Percentiles rank a stretch among this genome's conserved stretches.
Conservation (phyloP, 2,888 invertebrate species). For the Caradrina clavipalpis region DNA sequence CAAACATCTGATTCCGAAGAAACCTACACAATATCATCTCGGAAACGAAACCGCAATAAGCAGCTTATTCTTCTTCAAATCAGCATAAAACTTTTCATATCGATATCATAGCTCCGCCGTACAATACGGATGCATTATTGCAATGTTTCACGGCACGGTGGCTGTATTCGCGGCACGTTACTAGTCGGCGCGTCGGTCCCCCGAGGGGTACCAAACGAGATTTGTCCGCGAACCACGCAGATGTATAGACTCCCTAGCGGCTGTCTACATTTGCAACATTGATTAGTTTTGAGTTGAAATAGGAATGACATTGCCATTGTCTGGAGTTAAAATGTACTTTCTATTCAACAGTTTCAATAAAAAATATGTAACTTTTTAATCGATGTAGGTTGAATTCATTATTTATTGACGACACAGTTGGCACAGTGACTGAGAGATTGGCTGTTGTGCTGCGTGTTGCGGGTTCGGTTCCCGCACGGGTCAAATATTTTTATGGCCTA, state of each 20-base stretch:
- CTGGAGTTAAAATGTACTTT: background rate
- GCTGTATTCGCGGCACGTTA: conserved; percentile 68
- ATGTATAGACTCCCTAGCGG: conserved; percentile 59
- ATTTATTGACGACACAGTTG: too few species aligned
- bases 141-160: conserved; percentile 60
- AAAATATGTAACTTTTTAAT: too few species aligned
- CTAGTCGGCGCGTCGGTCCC: conserved; percentile 52
- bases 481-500: too few species aligned
- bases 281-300: conserved; percentile 51
- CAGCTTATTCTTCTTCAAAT: conserved; percentile 55
- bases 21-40: conserved; percentile 19
- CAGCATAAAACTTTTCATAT: conserved; percentile 60
- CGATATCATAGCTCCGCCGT: conserved; percentile 49
- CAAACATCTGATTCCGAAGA: conserved; percentile 16
- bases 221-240: conserved; percentile 53
- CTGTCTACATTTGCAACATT: conserved; percentile 54
- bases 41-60: conserved; percentile 45
- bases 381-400: too few species aligned
- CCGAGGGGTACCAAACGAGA: conserved; percentile 56
- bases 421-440: too few species aligned
- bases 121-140: conserved; percentile 65
- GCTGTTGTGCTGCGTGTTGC: too few species aligned
- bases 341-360: too few species aligned
- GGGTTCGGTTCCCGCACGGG: too few species aligned
- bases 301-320: background rate